Evolutionary conservation across 37 sponge, comb jelly and placozoan species (phyloP).

Genomic region (Bolinopsis microptera): DNA sequence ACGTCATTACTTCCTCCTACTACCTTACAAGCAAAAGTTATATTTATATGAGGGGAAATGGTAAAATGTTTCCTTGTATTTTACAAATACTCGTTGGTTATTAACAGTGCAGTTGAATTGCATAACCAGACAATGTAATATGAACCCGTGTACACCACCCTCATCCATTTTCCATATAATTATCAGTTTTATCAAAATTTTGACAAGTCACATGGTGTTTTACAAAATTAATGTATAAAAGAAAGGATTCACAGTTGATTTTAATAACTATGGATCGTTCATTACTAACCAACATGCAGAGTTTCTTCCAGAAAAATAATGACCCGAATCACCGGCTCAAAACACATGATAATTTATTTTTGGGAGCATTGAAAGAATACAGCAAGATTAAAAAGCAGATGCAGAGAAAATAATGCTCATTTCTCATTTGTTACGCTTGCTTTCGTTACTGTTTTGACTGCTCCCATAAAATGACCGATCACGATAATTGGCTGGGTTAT

Average conservation of each 20-base stretch:
- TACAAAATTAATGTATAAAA: not conserved
- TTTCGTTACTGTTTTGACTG: not conserved
- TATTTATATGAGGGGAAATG: no score
- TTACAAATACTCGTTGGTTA: no score
- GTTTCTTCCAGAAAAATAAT: not conserved
- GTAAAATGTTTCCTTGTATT: no score
- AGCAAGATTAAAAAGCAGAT: not conserved
- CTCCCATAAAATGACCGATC: not conserved
- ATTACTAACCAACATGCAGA: not conserved
- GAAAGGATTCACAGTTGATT: not conserved
- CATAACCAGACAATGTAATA: no score
- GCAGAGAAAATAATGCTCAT: not conserved
- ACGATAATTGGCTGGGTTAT: conserved; percentile 47
- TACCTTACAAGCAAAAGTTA: not conserved
- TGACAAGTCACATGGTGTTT: no score
- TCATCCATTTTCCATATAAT: no score
- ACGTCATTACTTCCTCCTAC: not conserved
- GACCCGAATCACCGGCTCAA: not conserved
- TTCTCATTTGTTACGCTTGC: not conserved
- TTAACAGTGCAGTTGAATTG: no score
- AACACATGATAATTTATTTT: not conserved
- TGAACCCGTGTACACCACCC: no score
- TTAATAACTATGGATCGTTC: not conserved
- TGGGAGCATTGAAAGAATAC: not conserved
- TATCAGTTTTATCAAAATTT: no score